These are phyloP conservation scores for Acrocera orbiculus DNA, from an alignment of 2,888 invertebrate genomes.

Conservation along the genomic window DNA sequence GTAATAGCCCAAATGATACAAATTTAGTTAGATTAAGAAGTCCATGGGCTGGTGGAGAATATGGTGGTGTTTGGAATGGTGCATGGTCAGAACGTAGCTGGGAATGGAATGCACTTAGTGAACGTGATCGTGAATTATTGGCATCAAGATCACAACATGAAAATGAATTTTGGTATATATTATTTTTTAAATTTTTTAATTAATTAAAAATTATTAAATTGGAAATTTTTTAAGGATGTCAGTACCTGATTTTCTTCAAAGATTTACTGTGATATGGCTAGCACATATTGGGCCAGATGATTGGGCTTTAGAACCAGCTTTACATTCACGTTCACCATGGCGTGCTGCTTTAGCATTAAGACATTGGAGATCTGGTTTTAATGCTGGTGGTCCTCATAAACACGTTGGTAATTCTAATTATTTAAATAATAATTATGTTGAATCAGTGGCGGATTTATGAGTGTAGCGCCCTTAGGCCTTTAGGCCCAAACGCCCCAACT, in stretches of 20 bases:
- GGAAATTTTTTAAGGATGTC: conserved; percentile 12
- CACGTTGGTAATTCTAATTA: conserved; percentile 31
- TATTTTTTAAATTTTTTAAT: neutral
- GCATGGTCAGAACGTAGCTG: conserved; percentile 51
- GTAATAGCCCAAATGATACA: conserved; percentile 33
- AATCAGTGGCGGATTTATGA: too few relatives aligned
- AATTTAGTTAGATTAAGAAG: conserved; percentile 45
- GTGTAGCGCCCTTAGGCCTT: too few relatives aligned
- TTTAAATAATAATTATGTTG: neutral
- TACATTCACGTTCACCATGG: conserved; percentile 49
- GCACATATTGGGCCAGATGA: conserved; percentile 63
- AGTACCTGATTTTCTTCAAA: conserved; percentile 15
- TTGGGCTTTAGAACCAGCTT: conserved; percentile 43
- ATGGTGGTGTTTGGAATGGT: conserved; percentile 54
- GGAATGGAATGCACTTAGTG: conserved; percentile 49
- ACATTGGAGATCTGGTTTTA: conserved; percentile 49
- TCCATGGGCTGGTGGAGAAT: conserved; percentile 29
- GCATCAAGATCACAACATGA: conserved; percentile 44
- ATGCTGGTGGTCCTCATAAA: conserved; percentile 51
- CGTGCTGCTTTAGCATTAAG: conserved; percentile 49
- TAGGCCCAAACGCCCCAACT: too few relatives aligned
- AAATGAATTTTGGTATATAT: conserved; percentile 47
- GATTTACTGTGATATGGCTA: conserved; percentile 26
- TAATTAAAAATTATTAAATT: neutral
- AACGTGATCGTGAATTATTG: conserved; percentile 43